Percentiles rank a stretch among this genome's conserved stretches.
Conservation (phyloP, 2,113 vertebrate species). For the Hippocampus comes region DNA sequence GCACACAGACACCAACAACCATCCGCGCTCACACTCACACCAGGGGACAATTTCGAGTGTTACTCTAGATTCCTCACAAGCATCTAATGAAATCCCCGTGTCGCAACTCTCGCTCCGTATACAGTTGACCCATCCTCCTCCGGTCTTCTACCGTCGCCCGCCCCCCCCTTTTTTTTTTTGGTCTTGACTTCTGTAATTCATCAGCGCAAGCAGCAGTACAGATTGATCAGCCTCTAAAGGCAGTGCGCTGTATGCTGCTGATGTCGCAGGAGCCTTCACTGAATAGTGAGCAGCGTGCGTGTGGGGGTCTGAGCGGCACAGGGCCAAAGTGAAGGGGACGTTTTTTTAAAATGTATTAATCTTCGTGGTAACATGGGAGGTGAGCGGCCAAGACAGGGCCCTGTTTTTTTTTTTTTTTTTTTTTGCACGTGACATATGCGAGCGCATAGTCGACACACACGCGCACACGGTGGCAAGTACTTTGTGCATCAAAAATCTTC, state of each 20-base stretch:
- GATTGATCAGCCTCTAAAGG: slow-evolving; percentile 85
- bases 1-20: no score
- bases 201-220: slow-evolving; percentile 71
- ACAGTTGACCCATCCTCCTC: slow-evolving; percentile 13
- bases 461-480: slow-evolving; percentile 36
- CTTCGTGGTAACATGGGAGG: slow-evolving; percentile 61
- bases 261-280: slow-evolving; percentile 72
- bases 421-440: slow-evolving; percentile 38
- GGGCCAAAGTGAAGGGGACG: slow-evolving; percentile 75
- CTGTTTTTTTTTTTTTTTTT: slow-evolving; percentile 30
- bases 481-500: slow-evolving; percentile 3
- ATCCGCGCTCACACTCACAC: no score
- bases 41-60: no score
- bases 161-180: slow-evolving; percentile 26
- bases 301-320: slow-evolving; percentile 45
- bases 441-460: slow-evolving; percentile 10
- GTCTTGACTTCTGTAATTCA: slow-evolving; percentile 79
- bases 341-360: slow-evolving; percentile 80
- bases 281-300: slow-evolving; percentile 68
- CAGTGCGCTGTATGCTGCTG: slow-evolving; percentile 69
- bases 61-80: neutral
- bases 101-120: slow-evolving; percentile 16
- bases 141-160: neutral
- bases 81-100: neutral
- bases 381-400: slow-evolving; percentile 70